A percentile compares a stretch with the other conserved stretches of the same genome.
These are phyloP conservation scores for Podilymbus podiceps DNA, from an alignment of 2,113 vertebrate genomes.

Conservation along the genomic window DNA sequence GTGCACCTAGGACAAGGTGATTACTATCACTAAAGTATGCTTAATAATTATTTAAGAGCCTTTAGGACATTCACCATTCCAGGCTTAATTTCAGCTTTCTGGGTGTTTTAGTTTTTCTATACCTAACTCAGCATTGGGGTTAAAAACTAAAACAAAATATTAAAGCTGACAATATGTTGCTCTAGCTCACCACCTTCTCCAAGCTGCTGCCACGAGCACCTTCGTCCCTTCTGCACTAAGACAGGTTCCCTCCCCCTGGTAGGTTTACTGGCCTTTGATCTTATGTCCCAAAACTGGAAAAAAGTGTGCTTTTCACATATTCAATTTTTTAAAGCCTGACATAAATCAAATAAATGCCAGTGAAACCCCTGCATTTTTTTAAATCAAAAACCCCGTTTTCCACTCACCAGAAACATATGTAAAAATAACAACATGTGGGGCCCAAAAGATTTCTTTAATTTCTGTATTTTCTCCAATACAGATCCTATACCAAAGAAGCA, in stretches of 20 bases:
- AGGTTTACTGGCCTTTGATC: neutral
- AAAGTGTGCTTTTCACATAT: neutral
- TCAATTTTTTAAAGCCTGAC: neutral
- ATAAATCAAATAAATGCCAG: neutral
- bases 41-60: constrained; percentile 27
- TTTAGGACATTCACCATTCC: neutral
- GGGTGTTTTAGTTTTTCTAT: neutral
- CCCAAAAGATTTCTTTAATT: neutral
- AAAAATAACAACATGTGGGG: neutral
- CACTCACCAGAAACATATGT: neutral
- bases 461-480: neutral
- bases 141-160: neutral
- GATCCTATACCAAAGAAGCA: neutral
- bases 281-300: neutral
- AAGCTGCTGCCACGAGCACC: neutral
- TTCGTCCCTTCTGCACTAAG: neutral
- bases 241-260: neutral
- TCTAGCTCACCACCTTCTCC: neutral
- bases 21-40: neutral
- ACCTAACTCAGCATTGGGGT: neutral
- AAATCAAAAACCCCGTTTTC: neutral
- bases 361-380: neutral
- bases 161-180: neutral
- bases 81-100: neutral
- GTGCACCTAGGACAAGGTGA: neutral